These are phyloP conservation scores for Corythaixoides concolor DNA, from an alignment of 2,113 vertebrate species.

Conservation along the genomic window DNA sequence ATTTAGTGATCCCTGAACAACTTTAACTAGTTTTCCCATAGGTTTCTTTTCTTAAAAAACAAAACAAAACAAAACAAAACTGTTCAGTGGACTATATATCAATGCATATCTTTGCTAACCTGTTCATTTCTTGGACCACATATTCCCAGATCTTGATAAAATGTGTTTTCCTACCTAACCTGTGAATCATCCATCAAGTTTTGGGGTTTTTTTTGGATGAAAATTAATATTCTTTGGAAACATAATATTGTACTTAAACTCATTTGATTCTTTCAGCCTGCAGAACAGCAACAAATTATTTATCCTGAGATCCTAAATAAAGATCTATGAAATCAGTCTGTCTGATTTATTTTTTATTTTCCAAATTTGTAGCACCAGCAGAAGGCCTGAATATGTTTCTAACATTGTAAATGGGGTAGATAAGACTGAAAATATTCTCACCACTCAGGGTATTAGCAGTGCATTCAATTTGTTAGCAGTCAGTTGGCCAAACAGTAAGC, in stretches of 20 bases:
- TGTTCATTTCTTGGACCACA: background rate
- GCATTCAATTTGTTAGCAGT: background rate
- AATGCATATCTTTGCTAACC: background rate
- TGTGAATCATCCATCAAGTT: background rate
- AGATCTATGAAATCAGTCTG: accelerated
- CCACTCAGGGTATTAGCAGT: background rate
- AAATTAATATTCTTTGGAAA: background rate
- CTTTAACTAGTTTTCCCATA: background rate
- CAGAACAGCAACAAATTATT: background rate
- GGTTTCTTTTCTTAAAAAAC: background rate
- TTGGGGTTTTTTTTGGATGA: background rate
- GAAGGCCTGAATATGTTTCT: background rate
- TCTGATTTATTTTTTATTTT: background rate
- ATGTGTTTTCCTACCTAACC: background rate
- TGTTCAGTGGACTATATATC: background rate
- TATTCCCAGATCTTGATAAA: background rate
- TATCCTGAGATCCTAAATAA: background rate
- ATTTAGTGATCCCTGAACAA: background rate
- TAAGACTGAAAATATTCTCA: background rate
- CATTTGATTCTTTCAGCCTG: background rate
- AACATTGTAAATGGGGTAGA: background rate
- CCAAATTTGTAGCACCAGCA: background rate
- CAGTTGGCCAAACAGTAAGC: background rate
- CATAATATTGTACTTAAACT: background rate
- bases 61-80: background rate